Percentiles rank a stretch among this genome's conserved stretches.
These are phyloP conservation scores for Anoplopoma fimbria DNA, from an alignment of 2,113 vertebrate species.

Conservation along the genomic window DNA sequence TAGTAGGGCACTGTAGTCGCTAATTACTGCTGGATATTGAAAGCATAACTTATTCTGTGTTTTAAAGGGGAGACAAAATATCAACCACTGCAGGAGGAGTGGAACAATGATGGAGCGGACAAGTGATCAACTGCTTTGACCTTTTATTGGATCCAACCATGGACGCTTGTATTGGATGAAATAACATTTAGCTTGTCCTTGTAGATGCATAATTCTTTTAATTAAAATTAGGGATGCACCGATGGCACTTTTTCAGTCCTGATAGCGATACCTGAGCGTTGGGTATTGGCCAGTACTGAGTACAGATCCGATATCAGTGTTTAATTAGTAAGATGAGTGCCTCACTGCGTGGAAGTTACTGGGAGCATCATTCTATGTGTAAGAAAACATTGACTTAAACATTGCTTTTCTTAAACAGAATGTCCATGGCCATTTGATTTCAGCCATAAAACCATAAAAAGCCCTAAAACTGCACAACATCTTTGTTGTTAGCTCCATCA, in stretches of 20 bases:
- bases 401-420: background rate
- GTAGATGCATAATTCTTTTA: background rate
- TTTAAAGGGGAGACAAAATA: constrained; percentile 5
- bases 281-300: background rate
- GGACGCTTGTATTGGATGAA: constrained; percentile 5
- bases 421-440: background rate
- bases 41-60: constrained; percentile 14
- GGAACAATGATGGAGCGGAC: background rate
- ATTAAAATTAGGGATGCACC: background rate
- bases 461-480: too few relatives aligned
- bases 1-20: background rate
- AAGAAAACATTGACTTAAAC: background rate
- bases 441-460: background rate
- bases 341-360: background rate
- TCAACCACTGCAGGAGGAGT: constrained; percentile 10
- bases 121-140: constrained; percentile 16
- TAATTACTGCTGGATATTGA: constrained; percentile 36
- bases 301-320: background rate
- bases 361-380: background rate
- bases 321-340: background rate
- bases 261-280: background rate
- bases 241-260: background rate
- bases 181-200: constrained; percentile 12
- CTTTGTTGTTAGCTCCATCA: too few relatives aligned
- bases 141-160: constrained; percentile 24